Conservation (phyloP, 2,888 invertebrate genomes). For the Schizotus pectinicornis region DNA sequence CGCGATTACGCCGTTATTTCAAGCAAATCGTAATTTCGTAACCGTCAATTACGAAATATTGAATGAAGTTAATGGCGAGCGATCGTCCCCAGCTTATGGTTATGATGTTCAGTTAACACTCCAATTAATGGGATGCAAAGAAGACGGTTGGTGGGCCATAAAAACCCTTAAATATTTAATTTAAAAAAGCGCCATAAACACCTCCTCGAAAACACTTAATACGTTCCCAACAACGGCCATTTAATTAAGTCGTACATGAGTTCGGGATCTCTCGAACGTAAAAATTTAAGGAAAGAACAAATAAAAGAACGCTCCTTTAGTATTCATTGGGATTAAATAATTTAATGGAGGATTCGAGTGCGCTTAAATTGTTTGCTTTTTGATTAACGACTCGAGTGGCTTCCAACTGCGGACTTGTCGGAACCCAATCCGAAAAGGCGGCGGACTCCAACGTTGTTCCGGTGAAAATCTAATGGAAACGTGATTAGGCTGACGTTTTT, state of each 20-base stretch:
- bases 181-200: constrained; percentile 15
- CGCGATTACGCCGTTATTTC: too few species aligned
- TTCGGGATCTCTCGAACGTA: constrained; percentile 21
- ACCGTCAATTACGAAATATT: too few species aligned
- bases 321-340: constrained; percentile 32
- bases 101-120: not conserved
- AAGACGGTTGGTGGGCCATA: not conserved
- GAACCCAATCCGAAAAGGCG: not conserved
- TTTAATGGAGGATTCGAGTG: constrained; percentile 31
- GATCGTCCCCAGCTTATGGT: not conserved
- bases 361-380: constrained; percentile 31
- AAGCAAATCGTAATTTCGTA: too few species aligned
- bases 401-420: constrained; percentile 11
- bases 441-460: constrained; percentile 2
- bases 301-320: constrained; percentile 26
- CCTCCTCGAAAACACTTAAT: constrained; percentile 9
- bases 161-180: constrained; percentile 21
- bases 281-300: constrained; percentile 29
- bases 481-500: not conserved
- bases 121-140: constrained; percentile 3
- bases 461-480: constrained; percentile 6
- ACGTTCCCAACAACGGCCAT: constrained; percentile 11
- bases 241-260: constrained; percentile 21
- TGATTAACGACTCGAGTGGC: constrained; percentile 25
- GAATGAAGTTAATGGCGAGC: too few species aligned